phyloP scores from a whole-genome alignment of 2,797 vertebrate genomes.

The Alauda arvensis region DNA sequence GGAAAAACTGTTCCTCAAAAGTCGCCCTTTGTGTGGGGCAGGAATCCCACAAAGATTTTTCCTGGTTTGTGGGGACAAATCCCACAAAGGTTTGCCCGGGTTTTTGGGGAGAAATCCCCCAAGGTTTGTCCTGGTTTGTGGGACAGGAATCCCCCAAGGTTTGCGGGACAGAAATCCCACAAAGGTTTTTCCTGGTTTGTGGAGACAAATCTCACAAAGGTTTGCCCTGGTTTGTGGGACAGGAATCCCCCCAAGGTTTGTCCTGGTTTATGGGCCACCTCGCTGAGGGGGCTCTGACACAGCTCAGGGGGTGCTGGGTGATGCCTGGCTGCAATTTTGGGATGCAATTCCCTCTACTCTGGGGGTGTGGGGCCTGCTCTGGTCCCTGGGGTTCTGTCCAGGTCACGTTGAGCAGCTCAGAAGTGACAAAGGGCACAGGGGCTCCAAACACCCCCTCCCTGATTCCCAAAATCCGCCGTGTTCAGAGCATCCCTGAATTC shows the following conservation, averaged over 20 bases:
- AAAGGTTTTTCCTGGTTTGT: no score
- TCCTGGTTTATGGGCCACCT: accelerated
- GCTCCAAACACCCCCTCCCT: not conserved
- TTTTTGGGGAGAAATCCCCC: not conserved
- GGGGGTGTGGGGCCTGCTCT: not conserved
- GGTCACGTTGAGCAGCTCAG: accelerated
- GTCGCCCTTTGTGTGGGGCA: not conserved
- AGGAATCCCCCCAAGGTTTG: not conserved
- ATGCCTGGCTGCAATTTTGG: not conserved
- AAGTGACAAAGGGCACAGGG: not conserved
- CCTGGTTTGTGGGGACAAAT: not conserved
- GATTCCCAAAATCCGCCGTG: accelerated
- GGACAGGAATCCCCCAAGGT: not conserved
- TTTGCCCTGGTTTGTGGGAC: not conserved
- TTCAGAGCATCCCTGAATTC: not conserved
- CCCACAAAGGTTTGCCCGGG: no score
- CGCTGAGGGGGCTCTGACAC: not conserved
- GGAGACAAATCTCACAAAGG: not conserved
- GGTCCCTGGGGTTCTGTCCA: not conserved
- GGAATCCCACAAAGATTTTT: not conserved
- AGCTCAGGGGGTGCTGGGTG: accelerated
- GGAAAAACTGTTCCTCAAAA: not conserved
- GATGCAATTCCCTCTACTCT: not conserved
- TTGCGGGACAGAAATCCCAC: not conserved
- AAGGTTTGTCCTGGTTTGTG: not conserved